Evolutionary conservation across 2,113 vertebrate species (phyloP), one percentile per base, ranked within the genome.

Genomic region (Aythya baeri): DNA sequence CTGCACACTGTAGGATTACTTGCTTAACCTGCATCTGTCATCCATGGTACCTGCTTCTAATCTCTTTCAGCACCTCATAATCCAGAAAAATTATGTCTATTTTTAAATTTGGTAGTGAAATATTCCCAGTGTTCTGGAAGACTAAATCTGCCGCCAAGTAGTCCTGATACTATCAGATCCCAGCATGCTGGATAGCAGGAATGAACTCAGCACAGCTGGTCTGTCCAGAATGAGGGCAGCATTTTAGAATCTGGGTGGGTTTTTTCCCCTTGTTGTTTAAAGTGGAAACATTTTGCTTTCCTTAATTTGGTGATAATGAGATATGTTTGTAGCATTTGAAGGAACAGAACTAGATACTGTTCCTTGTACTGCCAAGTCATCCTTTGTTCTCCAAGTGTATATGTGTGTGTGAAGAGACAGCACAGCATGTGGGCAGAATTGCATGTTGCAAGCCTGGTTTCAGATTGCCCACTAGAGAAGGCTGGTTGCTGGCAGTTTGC

Each of bases 401-500:
- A 17, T 49, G 79, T 23, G 63, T 27, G 80, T 79, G 75, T 68
- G 73, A 41, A 17, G 50, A 65, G 77, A 20, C 73, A 65, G 68
- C 72, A 22, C 61, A 20, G 74, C 2, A 6, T 3, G 49, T 20
- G 74, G 58, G 74, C 59, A 68, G 74, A 26, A 13, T 29, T 1
- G 13, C 4, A 0, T 0, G 0, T 6, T 17, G 68, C 0, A 1
- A 82, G 29, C 41, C 31, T 0, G 2, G 6, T 49, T 26, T 83
- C 46, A 5, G 2, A 4, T 12, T 78, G 61, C 86, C 58, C 41
- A 44, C 29, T n/a, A 18, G 52, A 32, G 68, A 83, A 26, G 62
- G 73, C 38, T 50, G 55, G 50, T 34, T 57, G 66, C 0, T 3
- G n/a, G 88, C 44, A n/a, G 65, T n/a, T 76, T 50, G 49, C 25